A percentile compares a stretch with the other conserved stretches of the same genome.
phyloP scores from a whole-genome alignment of 2,797 vertebrate species.

The Macrochelys suwanniensis region DNA sequence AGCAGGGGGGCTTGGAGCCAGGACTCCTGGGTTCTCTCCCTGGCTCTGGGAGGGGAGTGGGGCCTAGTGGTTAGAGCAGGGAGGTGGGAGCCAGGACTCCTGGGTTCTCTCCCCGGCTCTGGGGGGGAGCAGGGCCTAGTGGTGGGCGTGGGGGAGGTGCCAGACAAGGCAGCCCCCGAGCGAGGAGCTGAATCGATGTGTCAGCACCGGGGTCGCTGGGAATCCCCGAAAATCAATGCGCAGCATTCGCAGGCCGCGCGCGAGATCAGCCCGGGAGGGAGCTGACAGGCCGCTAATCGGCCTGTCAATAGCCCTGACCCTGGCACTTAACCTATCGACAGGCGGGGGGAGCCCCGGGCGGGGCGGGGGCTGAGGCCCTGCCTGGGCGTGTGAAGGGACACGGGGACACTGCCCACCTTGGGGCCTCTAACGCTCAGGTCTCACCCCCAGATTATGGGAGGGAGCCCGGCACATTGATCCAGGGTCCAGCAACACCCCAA shows the following conservation, averaged over 20 bases:
- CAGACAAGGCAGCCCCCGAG: background rate
- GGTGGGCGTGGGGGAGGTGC: background rate
- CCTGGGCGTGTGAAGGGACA: too few relatives aligned
- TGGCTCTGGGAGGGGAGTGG: too few relatives aligned
- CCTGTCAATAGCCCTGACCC: constrained; percentile 92
- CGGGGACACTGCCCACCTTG: too few relatives aligned
- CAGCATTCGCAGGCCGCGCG: background rate
- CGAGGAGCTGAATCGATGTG: background rate
- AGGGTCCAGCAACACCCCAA: background rate
- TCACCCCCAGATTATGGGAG: background rate
- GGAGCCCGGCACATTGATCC: too few relatives aligned
- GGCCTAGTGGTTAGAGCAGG: too few relatives aligned
- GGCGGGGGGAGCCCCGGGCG: too few relatives aligned
- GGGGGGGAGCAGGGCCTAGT: background rate
- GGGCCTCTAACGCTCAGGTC: too few relatives aligned
- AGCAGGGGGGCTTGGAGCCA: too few relatives aligned
- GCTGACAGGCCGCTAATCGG: constrained; percentile 95
- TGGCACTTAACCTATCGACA: constrained; percentile 95
- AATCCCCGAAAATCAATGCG: constrained; percentile 47
- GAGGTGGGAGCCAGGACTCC: too few relatives aligned
- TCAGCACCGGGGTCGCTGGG: constrained; percentile 26
- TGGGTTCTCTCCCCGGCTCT: too few relatives aligned
- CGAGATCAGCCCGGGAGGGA: constrained; percentile 79
- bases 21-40: background rate
- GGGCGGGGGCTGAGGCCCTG: background rate